Evolutionary conservation across 2,888 invertebrate species (phyloP).

Genomic region (Rapana venosa): DNA sequence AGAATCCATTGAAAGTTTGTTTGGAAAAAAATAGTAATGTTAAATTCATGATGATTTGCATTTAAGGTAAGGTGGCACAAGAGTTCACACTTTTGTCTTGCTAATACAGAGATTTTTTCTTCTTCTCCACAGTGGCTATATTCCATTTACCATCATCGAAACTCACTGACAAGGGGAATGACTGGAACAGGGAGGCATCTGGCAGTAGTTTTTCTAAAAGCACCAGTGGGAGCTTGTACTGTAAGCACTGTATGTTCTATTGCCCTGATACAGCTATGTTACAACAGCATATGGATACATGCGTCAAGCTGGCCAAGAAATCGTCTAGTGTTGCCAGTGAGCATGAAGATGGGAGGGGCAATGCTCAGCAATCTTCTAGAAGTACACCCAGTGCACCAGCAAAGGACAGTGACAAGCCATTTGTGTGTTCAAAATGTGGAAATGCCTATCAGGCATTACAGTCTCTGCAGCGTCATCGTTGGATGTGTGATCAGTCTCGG

Average conservation of each 20-base stretch:
- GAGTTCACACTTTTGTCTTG: not conserved
- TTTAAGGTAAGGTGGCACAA: too few relatives aligned
- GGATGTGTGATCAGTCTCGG: constrained; percentile 49
- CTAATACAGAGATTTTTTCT: not conserved
- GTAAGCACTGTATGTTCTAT: constrained; percentile 39
- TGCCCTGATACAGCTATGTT: constrained; percentile 8
- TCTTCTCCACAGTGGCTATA: constrained; percentile 22
- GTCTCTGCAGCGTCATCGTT: constrained; percentile 47
- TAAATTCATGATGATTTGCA: too few relatives aligned
- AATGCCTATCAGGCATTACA: constrained; percentile 39
- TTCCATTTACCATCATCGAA: not conserved
- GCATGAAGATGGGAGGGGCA: not conserved
- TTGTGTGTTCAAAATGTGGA: constrained; percentile 30
- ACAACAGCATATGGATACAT: constrained; percentile 8
- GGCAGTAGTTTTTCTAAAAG: not conserved
- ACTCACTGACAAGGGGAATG: not conserved
- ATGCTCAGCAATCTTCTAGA: not conserved
- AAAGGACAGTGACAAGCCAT: constrained; percentile 1
- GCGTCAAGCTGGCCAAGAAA: not conserved
- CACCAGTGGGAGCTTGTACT: constrained; percentile 13
- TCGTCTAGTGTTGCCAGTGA: not conserved
- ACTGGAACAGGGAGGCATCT: constrained; percentile 22
- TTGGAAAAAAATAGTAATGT: too few relatives aligned
- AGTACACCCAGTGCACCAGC: not conserved
- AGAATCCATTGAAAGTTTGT: too few relatives aligned